A percentile compares a stretch with the other conserved stretches of the same genome.
Evolutionary conservation across 2,888 invertebrate species (phyloP).

Genomic region (Chromoteleia sp.): DNA sequence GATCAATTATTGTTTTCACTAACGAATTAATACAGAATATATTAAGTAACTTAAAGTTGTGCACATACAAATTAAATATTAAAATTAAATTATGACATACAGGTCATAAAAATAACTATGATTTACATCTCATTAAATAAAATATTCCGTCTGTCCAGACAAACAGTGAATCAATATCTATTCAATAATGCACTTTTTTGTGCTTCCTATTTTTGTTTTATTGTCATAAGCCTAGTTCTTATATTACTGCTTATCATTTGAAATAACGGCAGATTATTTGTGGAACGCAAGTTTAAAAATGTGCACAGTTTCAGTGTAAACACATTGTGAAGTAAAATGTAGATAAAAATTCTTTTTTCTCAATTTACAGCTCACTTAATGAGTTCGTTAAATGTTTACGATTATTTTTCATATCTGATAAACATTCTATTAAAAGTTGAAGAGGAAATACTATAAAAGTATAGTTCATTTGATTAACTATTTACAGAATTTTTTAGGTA

Average conservation of each 20-base stretch:
- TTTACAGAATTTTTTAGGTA: too few species aligned
- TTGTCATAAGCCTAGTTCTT: background rate
- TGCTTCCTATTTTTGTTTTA: conserved; percentile 20
- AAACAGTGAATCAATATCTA: conserved; percentile 18
- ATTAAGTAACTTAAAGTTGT: background rate
- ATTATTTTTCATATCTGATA: too few species aligned
- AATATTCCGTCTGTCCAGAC: conserved; percentile 11
- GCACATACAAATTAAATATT: background rate
- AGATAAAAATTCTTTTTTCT: too few species aligned
- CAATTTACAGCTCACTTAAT: too few species aligned
- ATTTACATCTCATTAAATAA: conserved; percentile 13
- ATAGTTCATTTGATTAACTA: too few species aligned
- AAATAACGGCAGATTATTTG: conserved; percentile 2
- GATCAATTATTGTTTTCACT: too few species aligned
- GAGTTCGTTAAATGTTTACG: too few species aligned
- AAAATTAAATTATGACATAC: background rate
- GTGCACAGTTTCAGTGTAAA: background rate
- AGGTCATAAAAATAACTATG: conserved; percentile 25
- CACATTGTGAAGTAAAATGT: too few species aligned
- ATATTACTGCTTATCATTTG: conserved; percentile 8
- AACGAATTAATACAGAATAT: too few species aligned
- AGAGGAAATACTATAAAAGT: too few species aligned
- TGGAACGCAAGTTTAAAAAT: background rate
- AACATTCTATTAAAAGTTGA: too few species aligned
- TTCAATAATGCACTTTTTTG: conserved; percentile 9